These are phyloP conservation scores for Arctopsyche grandis DNA, from an alignment of 1,140 invertebrate genomes.

Conservation along the genomic window DNA sequence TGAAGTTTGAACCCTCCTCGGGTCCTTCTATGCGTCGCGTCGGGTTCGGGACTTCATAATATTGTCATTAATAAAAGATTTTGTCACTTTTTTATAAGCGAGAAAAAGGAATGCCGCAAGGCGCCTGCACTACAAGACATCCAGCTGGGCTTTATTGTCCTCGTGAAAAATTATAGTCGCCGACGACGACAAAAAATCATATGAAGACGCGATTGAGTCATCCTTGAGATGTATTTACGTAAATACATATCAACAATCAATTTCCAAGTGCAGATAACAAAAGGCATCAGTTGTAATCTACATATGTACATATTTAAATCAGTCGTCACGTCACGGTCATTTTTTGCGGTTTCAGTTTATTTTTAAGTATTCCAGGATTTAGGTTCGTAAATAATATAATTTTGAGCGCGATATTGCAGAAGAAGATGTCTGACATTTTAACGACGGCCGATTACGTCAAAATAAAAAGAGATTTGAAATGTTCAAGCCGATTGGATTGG, in stretches of 20 bases:
- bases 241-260: too few species aligned
- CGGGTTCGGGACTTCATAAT: constrained; percentile 34
- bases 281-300: too few species aligned
- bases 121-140: constrained; percentile 38
- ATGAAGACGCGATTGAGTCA: neutral
- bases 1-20: neutral
- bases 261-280: too few species aligned
- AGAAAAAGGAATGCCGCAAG: constrained; percentile 31
- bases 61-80: constrained; percentile 47
- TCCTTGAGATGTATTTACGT: neutral
- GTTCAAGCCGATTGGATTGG: too few species aligned
- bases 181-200: neutral
- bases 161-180: constrained; percentile 31
- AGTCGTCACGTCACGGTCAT: neutral
- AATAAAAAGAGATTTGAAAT: neutral
- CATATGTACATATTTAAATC: too few species aligned
- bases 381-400: constrained; percentile 18
- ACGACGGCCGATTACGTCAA: constrained; percentile 13
- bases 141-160: constrained; percentile 39
- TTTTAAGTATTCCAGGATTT: constrained; percentile 15
- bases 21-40: neutral
- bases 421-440: constrained; percentile 39
- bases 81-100: constrained; percentile 41
- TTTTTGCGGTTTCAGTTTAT: neutral
- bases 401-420: neutral